Base-by-base conservation (phyloP, 2,113 vertebrate species). In the Pogonocichla stellata region DNA sequence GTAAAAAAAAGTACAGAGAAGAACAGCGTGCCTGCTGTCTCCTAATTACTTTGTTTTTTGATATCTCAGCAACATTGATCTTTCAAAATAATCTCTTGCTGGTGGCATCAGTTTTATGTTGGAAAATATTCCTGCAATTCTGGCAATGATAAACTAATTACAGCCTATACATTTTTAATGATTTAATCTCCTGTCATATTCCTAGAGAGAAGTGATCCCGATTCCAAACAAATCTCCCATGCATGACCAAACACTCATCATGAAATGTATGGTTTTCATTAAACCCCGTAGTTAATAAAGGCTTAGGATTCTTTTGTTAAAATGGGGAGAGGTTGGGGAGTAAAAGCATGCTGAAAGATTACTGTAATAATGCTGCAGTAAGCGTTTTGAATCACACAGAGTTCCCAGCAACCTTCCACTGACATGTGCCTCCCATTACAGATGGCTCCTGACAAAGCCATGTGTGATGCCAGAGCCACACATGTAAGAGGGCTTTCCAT, bases 141-240 rank as follows among this genome's bases (percentile, higher is more conserved):
- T 97, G 96, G 97, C 96, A 95, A 58, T 81, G 95, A 95, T 97
- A 96, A 93, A 95, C 95, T 98, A 97, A 98, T 98, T 97, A 96
- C 86, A 93, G 70, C 79, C 92, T 96, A 95, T 98, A 97, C 95
- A 96, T 98, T 98, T 98, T 98, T 98, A 98, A 98, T 97, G 95
- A 95, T 97, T 97, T 97, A 97, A 97, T 97, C 96, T 97, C 94
- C 95, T 97, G 96, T 98, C 97, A 93, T 97, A 92, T 97, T 98
- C 95, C 93, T 88, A 82, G 88, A 96, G 90, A 96, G 87, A 90
- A 95, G 86, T 95, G 91, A 94, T 96, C 97, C 85, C 38, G 88
- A 94, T 96, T 97, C 92, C 95, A 97, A 97, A 97, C 97, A 97
- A 96, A 98, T 96, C 96, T 96, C 95, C 95, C 91, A 87, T 93